phyloP scores from a whole-genome alignment of 2,888 invertebrate species.

The Arctia plantaginis region DNA sequence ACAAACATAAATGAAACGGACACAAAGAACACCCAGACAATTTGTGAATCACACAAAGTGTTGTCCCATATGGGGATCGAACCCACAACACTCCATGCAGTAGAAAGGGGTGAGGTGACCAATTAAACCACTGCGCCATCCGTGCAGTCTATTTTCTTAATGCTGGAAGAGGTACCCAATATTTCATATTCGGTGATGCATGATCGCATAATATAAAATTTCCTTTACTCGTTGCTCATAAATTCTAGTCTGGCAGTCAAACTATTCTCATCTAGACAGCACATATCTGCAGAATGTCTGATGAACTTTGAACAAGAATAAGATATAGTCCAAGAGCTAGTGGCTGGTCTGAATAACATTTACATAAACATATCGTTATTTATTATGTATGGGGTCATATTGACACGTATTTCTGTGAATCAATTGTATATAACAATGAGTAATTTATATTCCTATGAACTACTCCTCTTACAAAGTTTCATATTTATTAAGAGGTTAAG shows the following conservation, averaged over 20 bases:
- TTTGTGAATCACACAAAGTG: too few relatives aligned
- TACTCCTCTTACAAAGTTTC: background rate
- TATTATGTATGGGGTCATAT: background rate
- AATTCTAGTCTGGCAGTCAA: background rate
- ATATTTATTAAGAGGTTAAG: background rate
- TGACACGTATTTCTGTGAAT: background rate
- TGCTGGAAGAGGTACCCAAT: background rate
- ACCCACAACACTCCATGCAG: too few relatives aligned
- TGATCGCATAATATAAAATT: background rate
- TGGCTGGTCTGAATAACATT: background rate
- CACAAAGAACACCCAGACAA: too few relatives aligned
- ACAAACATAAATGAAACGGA: too few relatives aligned
- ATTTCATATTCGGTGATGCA: background rate
- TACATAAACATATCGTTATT: background rate
- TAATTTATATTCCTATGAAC: background rate
- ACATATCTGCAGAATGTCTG: constrained; percentile 15
- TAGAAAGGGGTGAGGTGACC: too few relatives aligned
- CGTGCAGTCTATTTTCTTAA: background rate
- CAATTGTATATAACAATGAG: background rate
- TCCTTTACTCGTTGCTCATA: background rate
- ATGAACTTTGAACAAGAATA: constrained; percentile 9
- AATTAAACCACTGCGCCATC: too few relatives aligned
- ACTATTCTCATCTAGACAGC: constrained; percentile 21
- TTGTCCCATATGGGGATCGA: too few relatives aligned
- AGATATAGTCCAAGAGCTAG: background rate